Base-by-base conservation (phyloP, 2,888 invertebrate species). In the Erebia palarica region DNA sequence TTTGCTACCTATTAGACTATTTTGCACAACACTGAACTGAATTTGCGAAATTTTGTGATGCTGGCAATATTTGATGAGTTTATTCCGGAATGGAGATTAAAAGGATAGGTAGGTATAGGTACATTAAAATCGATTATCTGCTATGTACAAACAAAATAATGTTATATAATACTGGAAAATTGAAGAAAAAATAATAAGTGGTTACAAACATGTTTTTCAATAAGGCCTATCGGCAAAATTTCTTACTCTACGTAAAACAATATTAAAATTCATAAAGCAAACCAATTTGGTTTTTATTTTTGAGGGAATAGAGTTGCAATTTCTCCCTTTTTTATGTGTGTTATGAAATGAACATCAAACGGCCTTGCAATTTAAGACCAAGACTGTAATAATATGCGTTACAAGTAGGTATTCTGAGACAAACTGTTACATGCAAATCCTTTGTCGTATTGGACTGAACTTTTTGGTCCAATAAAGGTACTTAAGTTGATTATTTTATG, bases 181-280 rank as follows among this genome's bases (percentile, higher is more conserved):
- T 7, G 0, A 36, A 36, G 36, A 36, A 36, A 36, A 36, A 36
- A 36, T 36, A 36, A 36, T 36, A 36, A 10, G 60, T 60, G 16
- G 11, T 60, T 27, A 47, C 63, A 13, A 21, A 49, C 21, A 10
- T 21, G 14, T 21, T 47, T 27, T 63, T 47, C 47, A 21, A 63
- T 63, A 49, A 49, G 63, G 49, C 18, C 18, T 57, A 13, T 27
- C 7, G 13, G 44, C 44, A 60, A 60, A 63, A 63, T 18, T 11
- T 47, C 8, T 63, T 47, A 47, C 18, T 49, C 21, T 49, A 63
- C 44, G 63, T 9, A 63, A 49, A 49, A 47, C 21, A 49, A 49
- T 63, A 63, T 63, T 63, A 63, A 63, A 63, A 49, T 63, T 47
- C 13, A 5, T 8, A 21, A 21, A 21, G 21, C 63, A 63, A 63